These are phyloP conservation scores for Zoroaster sp. DNA, from an alignment of 53 echinoderm and acorn worm genomes.

Conservation along the genomic window DNA sequence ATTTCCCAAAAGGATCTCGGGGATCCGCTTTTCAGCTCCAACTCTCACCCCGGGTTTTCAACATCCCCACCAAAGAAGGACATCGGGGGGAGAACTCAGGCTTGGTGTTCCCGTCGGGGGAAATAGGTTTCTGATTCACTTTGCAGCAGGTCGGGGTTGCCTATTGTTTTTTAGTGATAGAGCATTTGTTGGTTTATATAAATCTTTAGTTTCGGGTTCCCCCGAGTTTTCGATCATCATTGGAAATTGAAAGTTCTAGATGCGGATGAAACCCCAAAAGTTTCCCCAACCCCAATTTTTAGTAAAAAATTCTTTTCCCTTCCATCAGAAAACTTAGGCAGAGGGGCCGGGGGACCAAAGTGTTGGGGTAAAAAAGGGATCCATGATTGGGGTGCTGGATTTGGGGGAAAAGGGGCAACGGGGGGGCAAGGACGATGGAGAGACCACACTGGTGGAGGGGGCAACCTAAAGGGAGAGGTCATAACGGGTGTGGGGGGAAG, in stretches of 20 bases:
- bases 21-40: slow-evolving; percentile 17
- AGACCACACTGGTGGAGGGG: too few relatives aligned
- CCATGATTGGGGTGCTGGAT: background rate
- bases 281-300: background rate
- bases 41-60: background rate
- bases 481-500: too few relatives aligned
- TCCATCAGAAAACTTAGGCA: background rate
- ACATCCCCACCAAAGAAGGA: slow-evolving; percentile 25
- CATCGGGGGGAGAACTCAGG: background rate
- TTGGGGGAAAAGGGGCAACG: background rate
- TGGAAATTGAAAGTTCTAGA: background rate
- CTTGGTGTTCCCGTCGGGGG: background rate
- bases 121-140: background rate
- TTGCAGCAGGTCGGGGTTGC: background rate
- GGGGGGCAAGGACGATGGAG: too few relatives aligned
- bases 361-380: background rate
- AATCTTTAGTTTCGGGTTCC: background rate
- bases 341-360: background rate
- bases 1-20: background rate
- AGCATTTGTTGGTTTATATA: background rate
- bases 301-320: background rate
- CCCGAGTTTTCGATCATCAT: background rate
- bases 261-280: background rate
- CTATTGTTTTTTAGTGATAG: background rate
- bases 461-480: too few relatives aligned